Evolutionary conservation across 2,113 vertebrate species (phyloP), one percentile per base, ranked within the genome.

Genomic region (Origma solitaria): DNA sequence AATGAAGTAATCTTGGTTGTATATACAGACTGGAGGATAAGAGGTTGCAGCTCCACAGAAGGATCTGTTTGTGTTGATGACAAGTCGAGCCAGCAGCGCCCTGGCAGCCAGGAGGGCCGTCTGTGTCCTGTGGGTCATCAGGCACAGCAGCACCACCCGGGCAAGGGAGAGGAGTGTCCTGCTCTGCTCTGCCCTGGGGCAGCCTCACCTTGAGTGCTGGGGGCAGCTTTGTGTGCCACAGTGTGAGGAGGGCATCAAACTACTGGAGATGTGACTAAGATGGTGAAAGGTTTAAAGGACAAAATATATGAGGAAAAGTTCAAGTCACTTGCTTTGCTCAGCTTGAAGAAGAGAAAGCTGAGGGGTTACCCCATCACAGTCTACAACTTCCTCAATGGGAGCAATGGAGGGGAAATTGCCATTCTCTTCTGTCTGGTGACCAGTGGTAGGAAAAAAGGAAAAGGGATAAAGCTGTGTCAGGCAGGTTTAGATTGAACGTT

Each of bases 161-260:
- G 16, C 13, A 20, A 45, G 51, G 7, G 28, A 66, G 33, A 28
- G 18, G 6, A 58, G 44, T 73, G 25, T 37, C 37, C 44, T 0
- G 0, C 60, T 65, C 25, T 81, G 42, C 25, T 73, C 51, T 73
- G 44, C 2, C 0, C 31, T 50, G 58, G 27, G 4, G 18, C 0
- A 0, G 58, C 22, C 68, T 81, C 51, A 45, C 23, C 15, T 45
- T 0, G 0, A 28, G 13, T 10, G 13, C n/a, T n/a, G n/a, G n/a
- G n/a, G n/a, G n/a, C n/a, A n/a, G n/a, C n/a, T n/a, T n/a, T n/a
- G n/a, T n/a, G n/a, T 44, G 9, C 1, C 10, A 6, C 13, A 33
- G 12, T 11, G 5, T n/a, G 17, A 38, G 50, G 50, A 37, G 19
- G 44, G n/a, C 23, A 38, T 51, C 6, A 24, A 20, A 73, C 37